Evolutionary conservation across 2,113 vertebrate genomes (phyloP).

Genomic region (Aspidoscelis tigris): DNA sequence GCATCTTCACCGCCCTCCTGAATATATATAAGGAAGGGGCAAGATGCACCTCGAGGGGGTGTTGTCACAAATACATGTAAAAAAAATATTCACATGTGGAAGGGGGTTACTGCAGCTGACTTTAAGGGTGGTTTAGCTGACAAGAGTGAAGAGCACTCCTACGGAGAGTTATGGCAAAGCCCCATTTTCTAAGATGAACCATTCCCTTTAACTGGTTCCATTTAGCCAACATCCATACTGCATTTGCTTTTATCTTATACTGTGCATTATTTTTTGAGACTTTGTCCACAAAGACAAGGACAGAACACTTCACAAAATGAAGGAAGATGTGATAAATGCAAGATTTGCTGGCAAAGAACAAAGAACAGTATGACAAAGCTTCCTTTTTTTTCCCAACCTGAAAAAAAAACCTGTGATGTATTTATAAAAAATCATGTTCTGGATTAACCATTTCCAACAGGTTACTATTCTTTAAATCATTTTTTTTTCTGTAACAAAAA

Average conservation of each 20-base stretch:
- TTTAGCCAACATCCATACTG: not conserved
- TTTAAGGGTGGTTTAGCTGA: too few species aligned
- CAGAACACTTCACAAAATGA: not conserved
- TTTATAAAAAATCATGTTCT: conserved; percentile 40
- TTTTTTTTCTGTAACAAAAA: conserved; percentile 12
- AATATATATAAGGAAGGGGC: too few species aligned
- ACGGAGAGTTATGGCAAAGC: too few species aligned
- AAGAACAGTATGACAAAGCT: not conserved
- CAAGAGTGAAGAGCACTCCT: too few species aligned
- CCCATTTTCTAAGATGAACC: too few species aligned
- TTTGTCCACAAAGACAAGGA: not conserved
- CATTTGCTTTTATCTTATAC: accelerated
- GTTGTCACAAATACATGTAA: too few species aligned
- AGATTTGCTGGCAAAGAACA: not conserved
- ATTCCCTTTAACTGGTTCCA: too few species aligned
- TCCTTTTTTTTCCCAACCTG: not conserved
- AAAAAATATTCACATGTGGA: too few species aligned
- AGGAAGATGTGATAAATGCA: not conserved
- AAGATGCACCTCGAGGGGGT: too few species aligned
- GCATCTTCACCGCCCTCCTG: too few species aligned
- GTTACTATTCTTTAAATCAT: not conserved
- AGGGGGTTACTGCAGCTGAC: too few species aligned
- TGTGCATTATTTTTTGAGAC: not conserved
- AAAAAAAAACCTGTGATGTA: not conserved
- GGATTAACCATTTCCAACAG: conserved; percentile 21